Percentiles rank a stretch among this genome's conserved stretches.
These are phyloP conservation scores for Allobates femoralis DNA, from an alignment of 2,797 vertebrate species.

Conservation along the genomic window DNA sequence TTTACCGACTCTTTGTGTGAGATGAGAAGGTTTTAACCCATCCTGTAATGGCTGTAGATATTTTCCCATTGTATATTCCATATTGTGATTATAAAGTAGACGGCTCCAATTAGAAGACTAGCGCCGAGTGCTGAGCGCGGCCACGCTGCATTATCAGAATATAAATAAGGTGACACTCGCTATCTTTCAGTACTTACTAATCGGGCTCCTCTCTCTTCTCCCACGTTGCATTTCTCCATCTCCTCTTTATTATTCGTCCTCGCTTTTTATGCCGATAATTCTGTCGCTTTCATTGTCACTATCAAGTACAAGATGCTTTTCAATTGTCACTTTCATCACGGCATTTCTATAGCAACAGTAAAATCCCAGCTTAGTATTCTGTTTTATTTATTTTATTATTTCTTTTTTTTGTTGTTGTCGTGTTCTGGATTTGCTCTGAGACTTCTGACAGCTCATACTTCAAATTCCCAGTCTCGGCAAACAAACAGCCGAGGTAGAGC, in stretches of 20 bases:
- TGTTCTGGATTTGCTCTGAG: slow-evolving; percentile 64
- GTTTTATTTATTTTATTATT: slow-evolving; percentile 9
- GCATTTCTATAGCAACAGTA: slow-evolving; percentile 77
- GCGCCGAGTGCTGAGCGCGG: not conserved
- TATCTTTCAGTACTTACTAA: slow-evolving; percentile 39
- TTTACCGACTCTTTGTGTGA: not conserved
- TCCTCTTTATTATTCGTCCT: slow-evolving; percentile 38
- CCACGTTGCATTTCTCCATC: slow-evolving; percentile 39
- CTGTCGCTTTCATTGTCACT: slow-evolving; percentile 60
- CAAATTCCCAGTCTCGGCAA: slow-evolving; percentile 67
- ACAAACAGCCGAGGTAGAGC: slow-evolving; percentile 64
- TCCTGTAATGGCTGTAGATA: not conserved
- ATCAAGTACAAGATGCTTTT: slow-evolving; percentile 65
- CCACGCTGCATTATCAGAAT: slow-evolving; percentile 19
- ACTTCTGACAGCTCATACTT: slow-evolving; percentile 68
- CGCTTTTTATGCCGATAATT: slow-evolving; percentile 54
- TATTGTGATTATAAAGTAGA: slow-evolving; percentile 17
- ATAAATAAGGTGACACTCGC: slow-evolving; percentile 41
- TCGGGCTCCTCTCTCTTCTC: not conserved
- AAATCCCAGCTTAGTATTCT: slow-evolving; percentile 69
- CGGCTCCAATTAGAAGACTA: slow-evolving; percentile 19
- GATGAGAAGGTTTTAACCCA: not conserved
- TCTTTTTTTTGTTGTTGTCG: slow-evolving; percentile 47
- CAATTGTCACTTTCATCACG: slow-evolving; percentile 71
- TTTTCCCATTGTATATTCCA: not conserved